Conservation (phyloP, 2,797 vertebrate genomes). For the Cuniculus paca region DNA sequence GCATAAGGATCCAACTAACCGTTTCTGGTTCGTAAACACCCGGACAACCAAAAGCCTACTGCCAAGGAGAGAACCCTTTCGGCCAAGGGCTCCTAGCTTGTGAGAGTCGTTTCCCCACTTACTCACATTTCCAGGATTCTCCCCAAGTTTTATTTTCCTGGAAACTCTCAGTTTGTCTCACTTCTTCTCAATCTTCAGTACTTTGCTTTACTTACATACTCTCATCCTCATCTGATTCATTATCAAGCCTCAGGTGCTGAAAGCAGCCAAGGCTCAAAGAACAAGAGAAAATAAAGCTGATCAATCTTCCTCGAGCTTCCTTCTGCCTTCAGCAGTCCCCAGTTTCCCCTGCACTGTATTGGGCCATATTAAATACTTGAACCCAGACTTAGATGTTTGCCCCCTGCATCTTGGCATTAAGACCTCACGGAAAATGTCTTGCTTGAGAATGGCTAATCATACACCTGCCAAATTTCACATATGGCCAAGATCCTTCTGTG, state of each 20-base stretch:
- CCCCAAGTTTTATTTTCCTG: neutral
- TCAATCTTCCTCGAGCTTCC: neutral
- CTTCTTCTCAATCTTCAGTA: neutral
- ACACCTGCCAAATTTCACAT: slow-evolving; percentile 66
- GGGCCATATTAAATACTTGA: slow-evolving; percentile 7
- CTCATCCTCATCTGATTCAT: neutral
- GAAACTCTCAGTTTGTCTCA: neutral
- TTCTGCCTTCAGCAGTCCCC: neutral
- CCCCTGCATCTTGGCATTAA: neutral
- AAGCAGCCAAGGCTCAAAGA: neutral
- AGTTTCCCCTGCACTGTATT: neutral
- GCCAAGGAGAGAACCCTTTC: neutral
- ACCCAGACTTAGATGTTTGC: rapidly evolving
- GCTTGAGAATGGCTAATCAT: neutral
- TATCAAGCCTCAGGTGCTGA: neutral
- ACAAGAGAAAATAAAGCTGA: neutral
- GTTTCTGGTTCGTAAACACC: neutral
- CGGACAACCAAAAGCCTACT: neutral
- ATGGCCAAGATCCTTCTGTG: slow-evolving; percentile 67
- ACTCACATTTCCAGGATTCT: neutral
- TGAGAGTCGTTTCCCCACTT: neutral
- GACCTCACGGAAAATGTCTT: slow-evolving; percentile 35
- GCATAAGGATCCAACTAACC: neutral
- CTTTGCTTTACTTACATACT: neutral
- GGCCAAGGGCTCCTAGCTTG: neutral